Conservation (phyloP, 2,888 invertebrate genomes). For the Villa cingulata region DNA sequence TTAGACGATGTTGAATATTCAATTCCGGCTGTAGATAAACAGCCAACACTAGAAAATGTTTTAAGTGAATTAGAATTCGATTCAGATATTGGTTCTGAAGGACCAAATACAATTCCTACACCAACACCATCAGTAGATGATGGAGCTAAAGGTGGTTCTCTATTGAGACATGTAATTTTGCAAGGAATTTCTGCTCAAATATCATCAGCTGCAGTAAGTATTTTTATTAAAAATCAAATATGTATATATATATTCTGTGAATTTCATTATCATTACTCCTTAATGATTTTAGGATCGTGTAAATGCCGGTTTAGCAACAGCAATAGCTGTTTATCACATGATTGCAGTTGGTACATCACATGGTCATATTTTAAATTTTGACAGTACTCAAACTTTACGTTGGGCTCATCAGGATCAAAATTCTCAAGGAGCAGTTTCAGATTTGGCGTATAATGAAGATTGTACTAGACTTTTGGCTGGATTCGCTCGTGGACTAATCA, state of each 20-base stretch:
- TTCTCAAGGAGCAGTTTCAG: slow-evolving; percentile 65
- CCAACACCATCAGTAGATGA: slow-evolving; percentile 35
- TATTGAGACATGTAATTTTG: slow-evolving; percentile 64
- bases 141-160: slow-evolving; percentile 41
- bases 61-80: slow-evolving; percentile 59
- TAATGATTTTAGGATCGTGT: slow-evolving; percentile 56
- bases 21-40: slow-evolving; percentile 58
- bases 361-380: slow-evolving; percentile 78
- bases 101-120: slow-evolving; percentile 27
- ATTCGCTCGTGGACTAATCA: slow-evolving; percentile 65
- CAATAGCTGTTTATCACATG: slow-evolving; percentile 63
- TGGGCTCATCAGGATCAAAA: slow-evolving; percentile 62
- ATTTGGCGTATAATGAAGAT: slow-evolving; percentile 76
- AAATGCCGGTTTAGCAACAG: slow-evolving; percentile 77
- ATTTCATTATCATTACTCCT: slow-evolving; percentile 2
- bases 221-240: too few species aligned
- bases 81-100: slow-evolving; percentile 42
- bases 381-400: slow-evolving; percentile 70
- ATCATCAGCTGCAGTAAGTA: slow-evolving; percentile 64
- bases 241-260: not conserved
- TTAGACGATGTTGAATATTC: slow-evolving; percentile 70
- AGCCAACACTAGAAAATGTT: slow-evolving; percentile 69
- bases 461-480: slow-evolving; percentile 72
- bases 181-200: slow-evolving; percentile 85
- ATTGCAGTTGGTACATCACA: slow-evolving; percentile 91